phyloP scores from a whole-genome alignment of 1,140 invertebrate genomes.

The Lysiphlebus fabarum region DNA sequence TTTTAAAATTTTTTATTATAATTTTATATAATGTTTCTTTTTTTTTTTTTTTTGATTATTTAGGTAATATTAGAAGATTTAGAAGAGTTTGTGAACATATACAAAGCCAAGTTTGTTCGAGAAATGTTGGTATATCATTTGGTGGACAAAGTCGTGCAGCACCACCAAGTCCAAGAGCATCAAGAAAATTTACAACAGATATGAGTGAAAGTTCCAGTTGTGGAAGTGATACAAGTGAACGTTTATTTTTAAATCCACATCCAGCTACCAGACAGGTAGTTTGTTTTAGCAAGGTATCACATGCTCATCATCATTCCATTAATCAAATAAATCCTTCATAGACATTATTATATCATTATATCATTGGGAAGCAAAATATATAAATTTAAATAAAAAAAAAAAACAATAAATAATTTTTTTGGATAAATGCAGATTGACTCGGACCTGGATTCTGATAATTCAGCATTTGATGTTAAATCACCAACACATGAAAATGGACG shows the following conservation, averaged over 20 bases:
- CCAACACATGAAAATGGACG: slow-evolving; percentile 56
- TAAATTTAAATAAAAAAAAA: too few relatives aligned
- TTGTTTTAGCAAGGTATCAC: slow-evolving; percentile 54
- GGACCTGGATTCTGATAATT: slow-evolving; percentile 60
- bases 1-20: neutral
- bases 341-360: too few relatives aligned
- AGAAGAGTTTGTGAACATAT: slow-evolving; percentile 94
- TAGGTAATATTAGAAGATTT: slow-evolving; percentile 92
- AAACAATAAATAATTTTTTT: too few relatives aligned
- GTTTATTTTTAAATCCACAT: slow-evolving; percentile 61
- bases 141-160: slow-evolving; percentile 62
- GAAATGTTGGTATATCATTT: slow-evolving; percentile 47
- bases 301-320: slow-evolving; percentile 38
- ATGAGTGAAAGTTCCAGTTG: slow-evolving; percentile 78
- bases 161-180: slow-evolving; percentile 69
- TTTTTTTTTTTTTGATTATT: slow-evolving; percentile 22
- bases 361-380: too few relatives aligned
- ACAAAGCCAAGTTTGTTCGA: slow-evolving; percentile 78
- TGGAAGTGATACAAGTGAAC: slow-evolving; percentile 78
- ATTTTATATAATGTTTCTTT: neutral
- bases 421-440: slow-evolving; percentile 56
- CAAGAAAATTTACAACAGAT: slow-evolving; percentile 65
- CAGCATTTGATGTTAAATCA: slow-evolving; percentile 61
- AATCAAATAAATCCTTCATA: neutral
- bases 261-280: slow-evolving; percentile 60